A percentile compares a stretch with the other conserved stretches of the same genome.
Conservation (phyloP, 1,140 invertebrate genomes). For the Hycleus phaleratus region DNA sequence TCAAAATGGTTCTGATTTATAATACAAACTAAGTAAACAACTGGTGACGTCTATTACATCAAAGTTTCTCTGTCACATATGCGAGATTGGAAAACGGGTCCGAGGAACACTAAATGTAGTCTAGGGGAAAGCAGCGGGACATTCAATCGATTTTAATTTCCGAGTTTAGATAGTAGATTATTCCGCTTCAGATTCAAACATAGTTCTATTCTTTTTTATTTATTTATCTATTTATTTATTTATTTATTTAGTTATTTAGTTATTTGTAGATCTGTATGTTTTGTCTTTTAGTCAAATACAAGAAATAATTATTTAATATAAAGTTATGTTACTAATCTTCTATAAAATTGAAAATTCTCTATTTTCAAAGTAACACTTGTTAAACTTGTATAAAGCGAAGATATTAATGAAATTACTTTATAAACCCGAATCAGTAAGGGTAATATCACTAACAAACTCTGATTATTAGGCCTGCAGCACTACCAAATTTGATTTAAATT, state of each 20-base stretch:
- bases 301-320: too few relatives aligned
- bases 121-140: slow-evolving; percentile 7
- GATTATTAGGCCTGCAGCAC: slow-evolving; percentile 8
- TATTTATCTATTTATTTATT: too few relatives aligned
- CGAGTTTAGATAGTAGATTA: slow-evolving; percentile 8
- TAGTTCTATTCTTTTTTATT: too few relatives aligned
- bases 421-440: slow-evolving; percentile 11
- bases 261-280: too few relatives aligned
- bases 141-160: slow-evolving; percentile 20
- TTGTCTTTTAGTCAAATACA: too few relatives aligned
- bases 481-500: slow-evolving; percentile 12
- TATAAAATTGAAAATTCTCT: too few relatives aligned
- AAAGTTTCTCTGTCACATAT: slow-evolving; percentile 13
- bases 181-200: not conserved
- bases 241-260: too few relatives aligned
- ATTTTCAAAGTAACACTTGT: not conserved
- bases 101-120: slow-evolving; percentile 6
- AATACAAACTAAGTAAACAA: slow-evolving; percentile 8
- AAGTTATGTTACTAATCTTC: too few relatives aligned
- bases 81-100: slow-evolving; percentile 12
- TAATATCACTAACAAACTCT: slow-evolving; percentile 14
- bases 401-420: slow-evolving; percentile 16
- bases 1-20: slow-evolving; percentile 8
- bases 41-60: slow-evolving; percentile 11
- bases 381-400: slow-evolving; percentile 11